Conservation (phyloP, 2,113 vertebrate species). For the Dipodomys merriami region DNA sequence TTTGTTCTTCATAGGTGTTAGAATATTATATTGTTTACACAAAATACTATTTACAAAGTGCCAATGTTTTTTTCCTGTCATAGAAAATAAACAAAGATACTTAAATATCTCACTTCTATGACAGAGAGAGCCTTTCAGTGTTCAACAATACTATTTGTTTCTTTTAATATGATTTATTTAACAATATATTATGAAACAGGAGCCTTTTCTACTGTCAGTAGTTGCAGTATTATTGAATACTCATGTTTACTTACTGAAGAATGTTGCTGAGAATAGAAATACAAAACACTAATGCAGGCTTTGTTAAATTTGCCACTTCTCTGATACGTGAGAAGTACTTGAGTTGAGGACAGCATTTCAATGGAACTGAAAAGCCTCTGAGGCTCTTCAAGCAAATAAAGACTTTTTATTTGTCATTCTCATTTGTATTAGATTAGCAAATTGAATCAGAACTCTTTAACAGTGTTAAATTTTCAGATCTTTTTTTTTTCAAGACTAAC, state of each 20-base stretch:
- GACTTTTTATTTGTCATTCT: conserved; percentile 85
- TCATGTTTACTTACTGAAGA: conserved; percentile 87
- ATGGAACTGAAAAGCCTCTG: conserved; percentile 81
- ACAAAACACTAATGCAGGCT: conserved; percentile 87
- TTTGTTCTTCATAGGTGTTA: conserved; percentile 34
- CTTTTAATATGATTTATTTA: conserved; percentile 81
- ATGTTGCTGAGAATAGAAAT: conserved; percentile 89
- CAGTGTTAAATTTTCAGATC: conserved; percentile 79
- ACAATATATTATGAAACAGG: conserved; percentile 79
- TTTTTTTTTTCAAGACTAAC: conserved; percentile 45
- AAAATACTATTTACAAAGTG: conserved; percentile 67
- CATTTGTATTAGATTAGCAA: conserved; percentile 83
- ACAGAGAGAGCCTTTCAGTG: conserved; percentile 54
- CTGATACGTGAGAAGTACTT: conserved; percentile 89
- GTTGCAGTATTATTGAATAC: conserved; percentile 80
- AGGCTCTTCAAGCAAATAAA: conserved; percentile 86
- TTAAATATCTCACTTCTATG: conserved; percentile 63
- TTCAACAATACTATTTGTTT: conserved; percentile 66
- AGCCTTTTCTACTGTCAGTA: conserved; percentile 75
- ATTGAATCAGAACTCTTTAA: conserved; percentile 80
- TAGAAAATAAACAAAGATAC: conserved; percentile 66
- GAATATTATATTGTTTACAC: conserved; percentile 63
- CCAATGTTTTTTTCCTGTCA: conserved; percentile 63
- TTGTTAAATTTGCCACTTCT: conserved; percentile 89
- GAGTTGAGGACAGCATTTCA: conserved; percentile 91